Evolutionary conservation across 2,797 vertebrate species (phyloP).

Genomic region (Danio albolineatus): DNA sequence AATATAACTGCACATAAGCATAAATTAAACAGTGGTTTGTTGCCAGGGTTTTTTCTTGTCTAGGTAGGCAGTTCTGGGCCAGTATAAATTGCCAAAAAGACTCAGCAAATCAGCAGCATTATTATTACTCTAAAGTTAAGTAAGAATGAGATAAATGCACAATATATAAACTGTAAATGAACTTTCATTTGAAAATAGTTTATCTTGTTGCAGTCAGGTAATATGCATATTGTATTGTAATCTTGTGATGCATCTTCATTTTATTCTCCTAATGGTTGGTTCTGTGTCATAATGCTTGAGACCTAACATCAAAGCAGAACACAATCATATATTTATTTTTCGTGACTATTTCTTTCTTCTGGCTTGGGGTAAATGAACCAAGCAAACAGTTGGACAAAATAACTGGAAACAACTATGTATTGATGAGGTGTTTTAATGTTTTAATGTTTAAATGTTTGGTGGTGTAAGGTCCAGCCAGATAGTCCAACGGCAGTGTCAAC

Average conservation of each 20-base stretch:
- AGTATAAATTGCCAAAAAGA: not conserved
- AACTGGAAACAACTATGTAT: no score
- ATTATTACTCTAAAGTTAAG: not conserved
- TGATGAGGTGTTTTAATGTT: no score
- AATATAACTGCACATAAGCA: not conserved
- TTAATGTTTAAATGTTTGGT: no score
- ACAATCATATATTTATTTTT: not conserved
- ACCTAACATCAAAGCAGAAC: not conserved
- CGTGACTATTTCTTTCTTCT: not conserved
- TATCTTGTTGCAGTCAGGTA: slow-evolving; percentile 3
- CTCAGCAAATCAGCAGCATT: not conserved
- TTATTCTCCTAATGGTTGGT: not conserved
- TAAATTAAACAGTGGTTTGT: not conserved
- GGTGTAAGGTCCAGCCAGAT: no score
- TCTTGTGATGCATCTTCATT: slow-evolving; percentile 9
- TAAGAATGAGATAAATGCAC: not conserved
- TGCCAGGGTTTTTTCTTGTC: not conserved
- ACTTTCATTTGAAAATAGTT: no score
- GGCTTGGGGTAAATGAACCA: not conserved
- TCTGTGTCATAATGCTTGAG: slow-evolving; percentile 7
- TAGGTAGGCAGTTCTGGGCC: not conserved
- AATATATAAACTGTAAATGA: no score
- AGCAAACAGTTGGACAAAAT: no score
- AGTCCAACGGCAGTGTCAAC: no score
- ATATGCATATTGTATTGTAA: not conserved